Conservation (phyloP, 2,113 vertebrate species). For the Sceloporus undulatus region DNA sequence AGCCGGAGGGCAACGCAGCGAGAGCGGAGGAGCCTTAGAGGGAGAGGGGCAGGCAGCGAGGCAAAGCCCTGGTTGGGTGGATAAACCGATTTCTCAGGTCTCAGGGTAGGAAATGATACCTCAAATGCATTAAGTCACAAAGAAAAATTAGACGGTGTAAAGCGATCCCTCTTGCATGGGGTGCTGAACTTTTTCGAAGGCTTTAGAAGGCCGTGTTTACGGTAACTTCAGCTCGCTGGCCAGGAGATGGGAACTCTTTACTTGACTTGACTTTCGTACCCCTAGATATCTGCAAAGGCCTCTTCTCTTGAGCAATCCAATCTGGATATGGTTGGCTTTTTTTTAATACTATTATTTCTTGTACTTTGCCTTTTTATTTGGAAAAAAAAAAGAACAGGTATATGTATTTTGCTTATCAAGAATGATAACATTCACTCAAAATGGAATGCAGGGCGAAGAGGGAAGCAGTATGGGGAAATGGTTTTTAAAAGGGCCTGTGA, state of each 20-base stretch:
- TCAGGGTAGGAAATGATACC: conserved; percentile 70
- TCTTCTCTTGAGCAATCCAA: conserved; percentile 26
- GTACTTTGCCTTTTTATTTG: conserved; percentile 64
- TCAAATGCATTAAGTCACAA: conserved; percentile 79
- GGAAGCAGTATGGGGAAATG: not conserved
- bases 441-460: conserved; percentile 63
- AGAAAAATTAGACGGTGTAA: conserved; percentile 79
- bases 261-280: not conserved
- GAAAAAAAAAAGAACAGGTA: conserved; percentile 65
- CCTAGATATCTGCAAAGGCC: conserved; percentile 22
- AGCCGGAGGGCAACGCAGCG: conserved; percentile 10
- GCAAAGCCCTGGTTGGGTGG: conserved; percentile 50
- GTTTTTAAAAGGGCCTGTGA: not conserved
- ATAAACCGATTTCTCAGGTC: conserved; percentile 55
- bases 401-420: conserved; percentile 75
- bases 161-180: conserved; percentile 71
- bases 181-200: conserved; percentile 76
- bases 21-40: conserved; percentile 5
- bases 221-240: conserved; percentile 71
- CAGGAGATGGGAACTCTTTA: conserved; percentile 54
- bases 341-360: conserved; percentile 24
- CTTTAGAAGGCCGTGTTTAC: conserved; percentile 78
- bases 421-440: conserved; percentile 78
- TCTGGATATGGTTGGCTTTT: conserved; percentile 34
- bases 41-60: conserved; percentile 25